phyloP scores from a whole-genome alignment of 2,113 vertebrate genomes.

The Prionailurus viverrinus region DNA sequence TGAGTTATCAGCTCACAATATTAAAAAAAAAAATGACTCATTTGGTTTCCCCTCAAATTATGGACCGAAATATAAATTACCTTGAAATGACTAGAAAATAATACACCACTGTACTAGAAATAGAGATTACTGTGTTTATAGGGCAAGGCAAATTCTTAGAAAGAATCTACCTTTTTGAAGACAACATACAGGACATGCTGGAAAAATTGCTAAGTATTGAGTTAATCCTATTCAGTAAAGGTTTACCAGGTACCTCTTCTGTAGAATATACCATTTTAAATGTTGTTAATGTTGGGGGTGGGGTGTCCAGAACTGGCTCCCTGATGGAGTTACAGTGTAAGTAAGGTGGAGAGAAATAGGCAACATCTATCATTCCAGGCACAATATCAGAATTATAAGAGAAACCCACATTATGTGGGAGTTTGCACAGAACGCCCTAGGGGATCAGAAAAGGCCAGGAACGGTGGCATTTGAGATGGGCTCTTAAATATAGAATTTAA shows the following conservation, averaged over 20 bases:
- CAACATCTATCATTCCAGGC: neutral
- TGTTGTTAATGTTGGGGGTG: neutral
- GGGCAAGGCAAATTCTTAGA: conserved; percentile 23
- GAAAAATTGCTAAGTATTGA: neutral
- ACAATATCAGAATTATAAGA: neutral
- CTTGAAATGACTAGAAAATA: conserved; percentile 69
- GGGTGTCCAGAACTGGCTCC: neutral
- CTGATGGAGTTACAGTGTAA: neutral
- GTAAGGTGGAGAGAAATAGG: neutral
- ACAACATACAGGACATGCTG: neutral
- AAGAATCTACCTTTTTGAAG: conserved; percentile 30
- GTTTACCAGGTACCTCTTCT: neutral
- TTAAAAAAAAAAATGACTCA: conserved; percentile 65
- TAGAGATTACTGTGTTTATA: conserved; percentile 37
- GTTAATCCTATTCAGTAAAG: neutral
- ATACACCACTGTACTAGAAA: conserved; percentile 57
- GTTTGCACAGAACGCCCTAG: neutral
- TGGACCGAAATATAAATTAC: conserved; percentile 70
- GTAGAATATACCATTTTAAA: conserved; percentile 11
- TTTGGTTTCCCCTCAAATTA: conserved; percentile 71
- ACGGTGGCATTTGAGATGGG: neutral
- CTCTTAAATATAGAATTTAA: conserved; percentile 14
- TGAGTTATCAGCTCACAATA: conserved; percentile 69
- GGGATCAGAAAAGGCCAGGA: neutral
- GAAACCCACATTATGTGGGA: neutral